These are phyloP conservation scores for Psilopsiagon aymara DNA, from an alignment of 2,113 vertebrate species.

Conservation along the genomic window DNA sequence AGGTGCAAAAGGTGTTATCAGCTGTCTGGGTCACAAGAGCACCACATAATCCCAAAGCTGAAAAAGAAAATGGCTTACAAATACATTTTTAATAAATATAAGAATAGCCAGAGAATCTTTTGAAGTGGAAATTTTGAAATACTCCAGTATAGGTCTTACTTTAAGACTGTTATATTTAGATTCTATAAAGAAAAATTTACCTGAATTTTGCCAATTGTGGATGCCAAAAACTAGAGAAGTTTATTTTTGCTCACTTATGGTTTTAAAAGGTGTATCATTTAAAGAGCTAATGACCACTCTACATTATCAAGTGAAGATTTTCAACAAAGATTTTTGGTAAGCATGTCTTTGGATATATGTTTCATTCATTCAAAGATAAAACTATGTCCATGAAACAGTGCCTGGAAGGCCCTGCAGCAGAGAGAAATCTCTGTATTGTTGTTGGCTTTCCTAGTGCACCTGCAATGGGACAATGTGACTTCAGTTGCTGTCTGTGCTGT, in stretches of 20 bases:
- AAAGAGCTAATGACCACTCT: background rate
- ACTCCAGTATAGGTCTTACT: background rate
- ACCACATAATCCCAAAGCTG: background rate
- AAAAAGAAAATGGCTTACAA: background rate
- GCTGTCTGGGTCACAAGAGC: background rate
- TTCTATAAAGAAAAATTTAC: background rate
- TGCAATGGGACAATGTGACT: no score
- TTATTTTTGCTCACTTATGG: background rate
- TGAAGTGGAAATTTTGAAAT: background rate
- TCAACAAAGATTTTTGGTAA: background rate
- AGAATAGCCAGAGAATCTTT: background rate
- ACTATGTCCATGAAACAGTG: background rate
- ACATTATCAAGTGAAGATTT: background rate
- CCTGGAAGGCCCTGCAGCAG: background rate
- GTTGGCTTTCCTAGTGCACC: background rate
- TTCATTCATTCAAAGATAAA: background rate
- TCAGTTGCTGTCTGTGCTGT: background rate
- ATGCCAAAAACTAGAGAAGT: background rate
- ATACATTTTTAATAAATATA: background rate
- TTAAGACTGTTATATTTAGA: background rate
- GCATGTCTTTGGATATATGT: background rate
- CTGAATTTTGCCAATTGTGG: background rate
- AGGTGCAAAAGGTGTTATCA: background rate
- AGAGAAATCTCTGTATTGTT: background rate
- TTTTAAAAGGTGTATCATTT: background rate